phyloP scores from a whole-genome alignment of 2,888 invertebrate species.

The Eupithecia exiguata region DNA sequence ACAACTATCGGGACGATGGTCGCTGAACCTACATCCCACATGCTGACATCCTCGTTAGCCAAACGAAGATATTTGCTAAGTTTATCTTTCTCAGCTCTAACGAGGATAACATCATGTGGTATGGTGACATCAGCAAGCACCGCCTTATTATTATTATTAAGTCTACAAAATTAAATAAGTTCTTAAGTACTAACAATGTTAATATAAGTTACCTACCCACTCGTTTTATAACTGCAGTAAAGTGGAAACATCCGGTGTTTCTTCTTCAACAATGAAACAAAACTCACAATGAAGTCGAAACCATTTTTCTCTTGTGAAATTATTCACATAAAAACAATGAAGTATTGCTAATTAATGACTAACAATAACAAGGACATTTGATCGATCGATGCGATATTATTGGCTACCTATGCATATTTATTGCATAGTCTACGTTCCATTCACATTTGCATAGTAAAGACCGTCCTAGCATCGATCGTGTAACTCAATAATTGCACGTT shows the following conservation, averaged over 20 bases:
- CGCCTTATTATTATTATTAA: not conserved
- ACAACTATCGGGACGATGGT: no score
- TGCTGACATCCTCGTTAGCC: no score
- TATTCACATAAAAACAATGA: not conserved
- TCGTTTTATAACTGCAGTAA: not conserved
- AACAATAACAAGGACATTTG: not conserved
- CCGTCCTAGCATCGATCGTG: conserved; percentile 13
- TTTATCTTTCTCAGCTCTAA: no score
- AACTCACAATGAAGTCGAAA: not conserved
- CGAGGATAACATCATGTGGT: no score
- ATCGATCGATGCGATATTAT: not conserved
- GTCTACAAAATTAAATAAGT: not conserved
- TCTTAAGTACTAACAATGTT: no score
- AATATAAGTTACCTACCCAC: no score
- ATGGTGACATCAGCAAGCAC: no score
- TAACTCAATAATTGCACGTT: conserved; percentile 9
- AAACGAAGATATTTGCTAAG: no score
- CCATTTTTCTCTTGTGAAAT: not conserved
- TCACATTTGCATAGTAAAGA: conserved; percentile 2
- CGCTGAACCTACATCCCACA: no score
- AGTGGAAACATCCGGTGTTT: not conserved
- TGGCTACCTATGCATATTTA: not conserved
- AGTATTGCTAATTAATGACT: conserved; percentile 3
- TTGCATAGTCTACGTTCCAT: not conserved
- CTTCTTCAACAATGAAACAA: not conserved